Evolutionary conservation across 2,113 vertebrate species (phyloP).

Genomic region (Oryzias javanicus): DNA sequence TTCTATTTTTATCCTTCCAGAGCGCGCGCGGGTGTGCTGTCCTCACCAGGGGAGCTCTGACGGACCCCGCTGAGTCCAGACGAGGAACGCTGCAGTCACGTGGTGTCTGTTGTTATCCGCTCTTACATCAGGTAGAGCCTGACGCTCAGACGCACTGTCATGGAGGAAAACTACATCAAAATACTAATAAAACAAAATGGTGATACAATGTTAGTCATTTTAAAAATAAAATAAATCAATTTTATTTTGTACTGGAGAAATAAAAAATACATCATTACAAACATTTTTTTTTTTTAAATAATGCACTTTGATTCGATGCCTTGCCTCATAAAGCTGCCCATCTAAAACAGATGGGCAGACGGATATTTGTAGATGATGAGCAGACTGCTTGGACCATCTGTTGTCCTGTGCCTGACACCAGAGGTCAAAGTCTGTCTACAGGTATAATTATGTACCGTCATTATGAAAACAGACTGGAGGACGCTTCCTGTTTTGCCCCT

Average conservation of each 20-base stretch:
- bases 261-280: background rate
- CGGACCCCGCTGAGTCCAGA: slow-evolving; percentile 54
- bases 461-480: background rate
- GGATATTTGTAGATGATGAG: slow-evolving; percentile 1
- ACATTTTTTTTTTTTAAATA: background rate
- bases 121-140: slow-evolving; percentile 53
- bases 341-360: background rate
- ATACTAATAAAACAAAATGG: too few relatives aligned
- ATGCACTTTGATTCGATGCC: background rate
- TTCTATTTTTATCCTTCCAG: slow-evolving; percentile 52
- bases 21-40: slow-evolving; percentile 23
- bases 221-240: background rate
- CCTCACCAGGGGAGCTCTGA: slow-evolving; percentile 55
- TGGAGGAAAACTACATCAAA: background rate
- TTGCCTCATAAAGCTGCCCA: background rate
- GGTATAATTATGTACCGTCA: slow-evolving; percentile 17
- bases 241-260: background rate
- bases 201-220: too few relatives aligned
- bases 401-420: slow-evolving; percentile 14
- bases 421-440: slow-evolving; percentile 9
- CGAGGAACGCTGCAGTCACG: slow-evolving; percentile 70
- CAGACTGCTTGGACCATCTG: slow-evolving; percentile 14
- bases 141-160: background rate
- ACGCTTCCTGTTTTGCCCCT: too few relatives aligned
- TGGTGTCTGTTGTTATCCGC: slow-evolving; percentile 63